Evolutionary conservation across 2,888 invertebrate genomes (phyloP), one percentile per base, ranked within the genome.

Genomic region (Habroteleia sp.): DNA sequence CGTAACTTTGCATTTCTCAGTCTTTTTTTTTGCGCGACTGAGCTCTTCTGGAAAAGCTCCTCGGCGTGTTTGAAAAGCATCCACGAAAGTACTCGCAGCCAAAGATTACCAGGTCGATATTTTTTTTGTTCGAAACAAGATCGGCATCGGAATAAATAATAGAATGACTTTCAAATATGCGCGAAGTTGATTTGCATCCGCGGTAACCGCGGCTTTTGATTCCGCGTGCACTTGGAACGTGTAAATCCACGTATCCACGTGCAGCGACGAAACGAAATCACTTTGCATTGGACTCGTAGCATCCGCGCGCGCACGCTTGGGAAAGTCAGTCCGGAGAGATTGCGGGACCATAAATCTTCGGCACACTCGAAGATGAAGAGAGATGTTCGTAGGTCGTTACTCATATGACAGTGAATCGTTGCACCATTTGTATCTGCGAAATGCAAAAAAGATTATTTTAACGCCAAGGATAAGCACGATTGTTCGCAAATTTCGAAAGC

Each of bases 311-410:
- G 73, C 79, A 31, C 48, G 63, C 60, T 83, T 82, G 84, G 81
- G 85, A 86, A 85, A 86, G 85, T 85, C 79, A 73, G 74, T 23
- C 42, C 50, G 20, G 16, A 63, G 63, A 63, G 52, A 77, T 68
- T 66, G 65, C 71, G 39, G 56, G 73, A 79, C 77, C 80, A 87
- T 87, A 85, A 86, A 87, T 87, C 87, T 87, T 80, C 75, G 81
- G 81, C 84, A 84, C 87, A 85, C 85, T 86, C 82, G 77, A 68
- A 81, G 81, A 81, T 82, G 82, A 79, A 73, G 52, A 82, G 81
- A 82, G 81, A 82, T 79, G 80, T 80, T 81, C 74, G 14, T 76
- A 37, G 58, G 60, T 69, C 69, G 73, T 73, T 75, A 75, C 73
- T 73, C 56, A 62, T 75, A 77, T 75, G 77, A 76, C 77, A 76